Evolutionary conservation across 1,140 invertebrate species (phyloP), one percentile per base, ranked within the genome.

Genomic region (Cyrtorhinus lividipennis): DNA sequence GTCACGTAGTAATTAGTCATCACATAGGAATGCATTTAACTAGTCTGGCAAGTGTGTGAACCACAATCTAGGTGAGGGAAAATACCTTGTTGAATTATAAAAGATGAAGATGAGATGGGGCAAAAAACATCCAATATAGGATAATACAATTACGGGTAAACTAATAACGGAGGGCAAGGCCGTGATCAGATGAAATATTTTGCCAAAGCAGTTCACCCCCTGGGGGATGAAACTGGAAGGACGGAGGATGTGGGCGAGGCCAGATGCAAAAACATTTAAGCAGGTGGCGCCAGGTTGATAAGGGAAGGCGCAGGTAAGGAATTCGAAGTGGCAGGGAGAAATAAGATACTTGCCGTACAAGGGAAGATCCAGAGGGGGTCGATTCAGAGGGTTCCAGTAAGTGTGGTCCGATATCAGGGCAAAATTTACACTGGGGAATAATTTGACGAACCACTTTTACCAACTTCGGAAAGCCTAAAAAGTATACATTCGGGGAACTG

Each of bases 221-320:
- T 5, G 30, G 30, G 30, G 30, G 18, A 53, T 12, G 48, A 22
- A 53, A 53, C 48, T 53, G 48, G 48, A 20, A 53, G 5, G 18
- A 22, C 10, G 48, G 20, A 53, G 48, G 20, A 20, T 10, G 48
- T 53, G 18, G 48, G 48, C 18, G 48, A 53, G 48, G 48, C 10
- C 48, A 53, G 48, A 53, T 53, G 48, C 48, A 53, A 53, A 53
- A 53, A 53, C 48, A 53, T 53, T 53, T 12, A 22, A 53, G 48
- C 48, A 53, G 48, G 48, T 53, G 48, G 48, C 48, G 48, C 48
- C 48, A 53, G 48, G 12, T 10, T 15, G 48, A 53, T 53, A 53
- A 22, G 48, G 48, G 48, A 53, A 13, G 48, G 20, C 48, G 10
- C 48, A 53, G 48, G 20, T 22, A 53, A 38, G 5, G 30, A 38